These are phyloP conservation scores for Petrocephalus zakoni DNA, from an alignment of 2,113 vertebrate species.

Conservation along the genomic window DNA sequence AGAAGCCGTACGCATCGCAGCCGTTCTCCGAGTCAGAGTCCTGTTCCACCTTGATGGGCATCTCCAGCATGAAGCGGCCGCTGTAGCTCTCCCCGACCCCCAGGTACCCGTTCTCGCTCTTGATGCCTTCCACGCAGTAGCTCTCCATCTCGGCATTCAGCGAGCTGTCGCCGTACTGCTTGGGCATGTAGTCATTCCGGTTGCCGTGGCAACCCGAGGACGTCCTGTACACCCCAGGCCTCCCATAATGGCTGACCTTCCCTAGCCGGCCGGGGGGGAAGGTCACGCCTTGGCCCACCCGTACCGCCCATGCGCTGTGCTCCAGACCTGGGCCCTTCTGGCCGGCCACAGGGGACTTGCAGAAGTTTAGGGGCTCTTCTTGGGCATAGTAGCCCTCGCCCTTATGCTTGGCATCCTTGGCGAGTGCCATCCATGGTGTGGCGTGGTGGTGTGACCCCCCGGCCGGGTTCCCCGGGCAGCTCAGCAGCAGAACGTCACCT, in stretches of 20 bases:
- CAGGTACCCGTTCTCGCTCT: slow-evolving; percentile 56
- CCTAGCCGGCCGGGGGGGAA: slow-evolving; percentile 53
- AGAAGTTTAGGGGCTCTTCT: slow-evolving; percentile 61
- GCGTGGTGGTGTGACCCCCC: slow-evolving; percentile 59
- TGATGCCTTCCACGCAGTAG: slow-evolving; percentile 61
- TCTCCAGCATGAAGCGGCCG: slow-evolving; percentile 58
- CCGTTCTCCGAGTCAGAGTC: slow-evolving; percentile 77
- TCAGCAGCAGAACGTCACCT: slow-evolving; percentile 56
- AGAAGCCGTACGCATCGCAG: slow-evolving; percentile 47
- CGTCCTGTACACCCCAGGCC: slow-evolving; percentile 55
- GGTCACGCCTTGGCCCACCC: slow-evolving; percentile 46
- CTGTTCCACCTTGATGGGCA: slow-evolving; percentile 79
- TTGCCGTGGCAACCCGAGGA: slow-evolving; percentile 54
- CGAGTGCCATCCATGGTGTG: slow-evolving; percentile 64
- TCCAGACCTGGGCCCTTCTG: slow-evolving; percentile 57
- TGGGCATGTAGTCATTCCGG: slow-evolving; percentile 55
- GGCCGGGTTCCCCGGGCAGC: slow-evolving; percentile 52
- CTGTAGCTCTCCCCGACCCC: slow-evolving; percentile 57
- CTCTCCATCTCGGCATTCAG: slow-evolving; percentile 60
- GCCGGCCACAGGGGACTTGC: slow-evolving; percentile 51
- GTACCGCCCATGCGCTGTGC: slow-evolving; percentile 53
- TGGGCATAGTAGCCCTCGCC: slow-evolving; percentile 55
- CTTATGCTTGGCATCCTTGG: slow-evolving; percentile 65
- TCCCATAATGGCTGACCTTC: slow-evolving; percentile 60
- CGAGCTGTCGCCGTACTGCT: slow-evolving; percentile 48